These are phyloP conservation scores for Scaptomyza polygonia DNA, from an alignment of 2,888 invertebrate species.

Conservation along the genomic window DNA sequence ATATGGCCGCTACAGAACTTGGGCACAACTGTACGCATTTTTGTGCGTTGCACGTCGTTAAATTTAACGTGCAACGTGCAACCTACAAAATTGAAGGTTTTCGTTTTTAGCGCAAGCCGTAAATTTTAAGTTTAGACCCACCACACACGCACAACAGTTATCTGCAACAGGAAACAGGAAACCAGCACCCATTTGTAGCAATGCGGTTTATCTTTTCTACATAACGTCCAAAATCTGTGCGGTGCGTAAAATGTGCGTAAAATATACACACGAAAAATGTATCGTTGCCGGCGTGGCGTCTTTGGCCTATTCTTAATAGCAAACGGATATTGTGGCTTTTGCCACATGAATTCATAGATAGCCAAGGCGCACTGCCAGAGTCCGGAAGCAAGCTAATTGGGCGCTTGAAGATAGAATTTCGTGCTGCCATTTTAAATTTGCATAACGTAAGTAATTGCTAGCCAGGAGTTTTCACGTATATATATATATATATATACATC, in stretches of 20 bases:
- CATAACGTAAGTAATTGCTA: slow-evolving; percentile 65
- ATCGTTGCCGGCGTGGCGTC: slow-evolving; percentile 8
- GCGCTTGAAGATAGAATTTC: slow-evolving; percentile 39
- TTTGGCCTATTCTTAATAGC: slow-evolving; percentile 62
- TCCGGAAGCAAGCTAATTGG: slow-evolving; percentile 70
- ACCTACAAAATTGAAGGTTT: slow-evolving; percentile 59
- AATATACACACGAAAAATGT: slow-evolving; percentile 58
- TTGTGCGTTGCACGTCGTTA: slow-evolving; percentile 54
- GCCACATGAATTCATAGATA: slow-evolving; percentile 54
- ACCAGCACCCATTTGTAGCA: slow-evolving; percentile 77
- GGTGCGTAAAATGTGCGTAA: slow-evolving; percentile 50
- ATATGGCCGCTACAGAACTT: slow-evolving; percentile 33
- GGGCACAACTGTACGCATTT: slow-evolving; percentile 61
- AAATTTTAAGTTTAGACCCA: slow-evolving; percentile 74
- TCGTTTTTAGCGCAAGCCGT: slow-evolving; percentile 49
- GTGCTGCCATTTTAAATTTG: slow-evolving; percentile 55
- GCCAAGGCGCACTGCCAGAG: slow-evolving; percentile 6
- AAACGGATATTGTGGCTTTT: slow-evolving; percentile 79
- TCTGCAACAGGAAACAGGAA: slow-evolving; percentile 71
- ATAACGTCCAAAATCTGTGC: slow-evolving; percentile 48
- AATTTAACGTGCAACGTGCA: slow-evolving; percentile 24
- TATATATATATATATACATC: too few relatives aligned
- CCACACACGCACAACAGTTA: slow-evolving; percentile 33
- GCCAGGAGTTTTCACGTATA: slow-evolving; percentile 14
- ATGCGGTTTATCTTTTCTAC: slow-evolving; percentile 58